Base-by-base conservation (phyloP, 2,797 vertebrate species). In the Mormyrus hasselquistii region DNA sequence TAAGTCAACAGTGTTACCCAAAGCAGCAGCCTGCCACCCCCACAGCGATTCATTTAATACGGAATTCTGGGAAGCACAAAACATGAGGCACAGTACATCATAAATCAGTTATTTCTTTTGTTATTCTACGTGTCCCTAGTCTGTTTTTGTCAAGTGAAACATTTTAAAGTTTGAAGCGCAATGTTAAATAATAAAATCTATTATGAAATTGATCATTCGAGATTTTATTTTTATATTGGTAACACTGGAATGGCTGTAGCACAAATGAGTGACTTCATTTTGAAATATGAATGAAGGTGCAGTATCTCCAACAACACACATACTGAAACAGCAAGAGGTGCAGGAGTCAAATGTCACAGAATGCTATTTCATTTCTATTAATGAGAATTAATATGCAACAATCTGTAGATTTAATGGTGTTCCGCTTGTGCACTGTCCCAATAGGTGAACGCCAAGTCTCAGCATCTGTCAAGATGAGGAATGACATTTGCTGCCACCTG, bases 301-400 rank as follows among this genome's bases (percentile, higher is more conserved):
- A 25, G 59, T 73, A 16, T 38, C 29, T 14, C 12, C 29, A 38
- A 16, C 12, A 16, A 6, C 65, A 38, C 14, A 16, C 16, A n/a
- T 44, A 79, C 73, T 16, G 73, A 79, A 29, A 79, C 7, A n/a
- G 38, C 16, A 1, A 47, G 38, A 44, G 16, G 73, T 47, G 2
- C 6, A 62, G 86, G 9, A 34, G 9, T 49, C 7, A 50, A 22
- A 55, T 62, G 86, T 50, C 89, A 49, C 53, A 47, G 38, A 55
- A 87, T 87, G 22, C 38, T 4, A 41, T 69, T 52, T 89, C 4
- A 12, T 62, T 79, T 55, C 25, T 8, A 22, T 87, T 89, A 89
- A 62, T 87, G 79, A 62, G 86, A n/a, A 55, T 87, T 89, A 89
- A 62, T 87, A 82, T 62, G 86, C 53, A 83, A 47, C 69, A 82